Percentiles rank a stretch among this genome's conserved stretches.
Conservation (phyloP, 1,140 invertebrate genomes). For the Panagrolaimus sp. region DNA sequence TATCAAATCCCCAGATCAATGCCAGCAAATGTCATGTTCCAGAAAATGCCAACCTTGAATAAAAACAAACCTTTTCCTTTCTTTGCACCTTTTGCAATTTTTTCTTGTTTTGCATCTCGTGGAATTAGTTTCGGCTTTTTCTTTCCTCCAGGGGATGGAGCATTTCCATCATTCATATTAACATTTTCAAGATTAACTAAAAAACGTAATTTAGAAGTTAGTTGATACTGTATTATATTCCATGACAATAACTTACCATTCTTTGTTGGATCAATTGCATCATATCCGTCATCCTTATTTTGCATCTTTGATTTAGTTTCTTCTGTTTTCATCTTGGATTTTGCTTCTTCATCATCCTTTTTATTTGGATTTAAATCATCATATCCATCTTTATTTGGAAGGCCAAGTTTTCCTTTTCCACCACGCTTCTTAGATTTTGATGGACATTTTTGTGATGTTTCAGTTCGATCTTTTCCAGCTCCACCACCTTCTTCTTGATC, state of each 20-base stretch:
- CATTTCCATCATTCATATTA: not conserved
- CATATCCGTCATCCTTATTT: conserved; percentile 1
- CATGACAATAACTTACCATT: not conserved
- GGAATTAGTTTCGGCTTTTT: not conserved
- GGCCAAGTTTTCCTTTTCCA: not conserved
- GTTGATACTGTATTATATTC: not conserved
- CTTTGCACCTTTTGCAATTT: conserved; percentile 9
- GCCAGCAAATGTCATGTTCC: too few species aligned
- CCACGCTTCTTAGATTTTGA: not conserved
- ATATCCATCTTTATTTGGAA: conserved; percentile 11
- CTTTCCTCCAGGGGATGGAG: not conserved
- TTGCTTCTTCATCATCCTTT: not conserved
- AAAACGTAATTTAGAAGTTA: not conserved
- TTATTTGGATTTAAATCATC: not conserved
- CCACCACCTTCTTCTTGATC: not conserved
- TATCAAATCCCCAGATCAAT: too few species aligned
- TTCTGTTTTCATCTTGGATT: too few species aligned
- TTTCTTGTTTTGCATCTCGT: conserved; percentile 9
- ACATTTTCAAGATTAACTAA: not conserved
- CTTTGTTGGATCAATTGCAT: conserved; percentile 12
- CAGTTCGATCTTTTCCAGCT: not conserved
- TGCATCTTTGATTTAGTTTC: not conserved
- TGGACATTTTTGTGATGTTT: not conserved
- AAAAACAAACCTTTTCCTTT: not conserved
- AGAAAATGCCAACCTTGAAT: too few species aligned